phyloP scores from a whole-genome alignment of 2,113 vertebrate genomes.

The Gavialis gangeticus region DNA sequence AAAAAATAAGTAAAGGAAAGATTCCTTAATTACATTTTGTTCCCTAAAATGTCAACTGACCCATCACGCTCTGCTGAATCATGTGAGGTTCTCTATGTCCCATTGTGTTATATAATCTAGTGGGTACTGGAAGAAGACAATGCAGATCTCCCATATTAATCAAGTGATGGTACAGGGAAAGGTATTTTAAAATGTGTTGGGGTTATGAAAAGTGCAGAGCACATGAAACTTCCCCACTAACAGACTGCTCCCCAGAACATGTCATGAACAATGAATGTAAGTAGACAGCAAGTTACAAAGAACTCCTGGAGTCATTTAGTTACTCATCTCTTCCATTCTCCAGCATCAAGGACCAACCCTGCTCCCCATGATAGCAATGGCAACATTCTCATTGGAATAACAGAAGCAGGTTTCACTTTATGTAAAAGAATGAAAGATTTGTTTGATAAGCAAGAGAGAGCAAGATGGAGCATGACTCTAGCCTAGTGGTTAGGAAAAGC shows the following conservation, averaged over 20 bases:
- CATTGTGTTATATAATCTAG: accelerated
- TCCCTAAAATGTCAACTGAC: constrained; percentile 37
- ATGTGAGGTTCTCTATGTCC: neutral
- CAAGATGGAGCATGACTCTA: too few relatives aligned
- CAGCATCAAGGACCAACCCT: neutral
- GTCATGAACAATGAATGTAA: neutral
- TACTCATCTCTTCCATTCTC: neutral
- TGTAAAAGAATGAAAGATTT: too few relatives aligned
- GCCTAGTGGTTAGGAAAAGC: too few relatives aligned
- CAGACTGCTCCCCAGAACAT: neutral
- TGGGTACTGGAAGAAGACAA: neutral
- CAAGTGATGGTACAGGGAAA: neutral
- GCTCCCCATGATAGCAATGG: neutral
- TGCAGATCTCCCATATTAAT: neutral
- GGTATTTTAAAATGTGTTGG: neutral
- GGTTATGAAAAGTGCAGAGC: neutral
- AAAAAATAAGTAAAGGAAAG: neutral
- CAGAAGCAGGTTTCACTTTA: neutral
- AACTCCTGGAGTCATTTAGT: neutral
- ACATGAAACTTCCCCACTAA: neutral
- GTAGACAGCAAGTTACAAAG: neutral
- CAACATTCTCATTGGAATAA: neutral
- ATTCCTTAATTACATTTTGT: neutral
- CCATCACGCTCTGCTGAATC: neutral
- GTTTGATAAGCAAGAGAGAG: too few relatives aligned